Evolutionary conservation across 2,797 vertebrate species (phyloP).

Genomic region (Enteromius treurensis): DNA sequence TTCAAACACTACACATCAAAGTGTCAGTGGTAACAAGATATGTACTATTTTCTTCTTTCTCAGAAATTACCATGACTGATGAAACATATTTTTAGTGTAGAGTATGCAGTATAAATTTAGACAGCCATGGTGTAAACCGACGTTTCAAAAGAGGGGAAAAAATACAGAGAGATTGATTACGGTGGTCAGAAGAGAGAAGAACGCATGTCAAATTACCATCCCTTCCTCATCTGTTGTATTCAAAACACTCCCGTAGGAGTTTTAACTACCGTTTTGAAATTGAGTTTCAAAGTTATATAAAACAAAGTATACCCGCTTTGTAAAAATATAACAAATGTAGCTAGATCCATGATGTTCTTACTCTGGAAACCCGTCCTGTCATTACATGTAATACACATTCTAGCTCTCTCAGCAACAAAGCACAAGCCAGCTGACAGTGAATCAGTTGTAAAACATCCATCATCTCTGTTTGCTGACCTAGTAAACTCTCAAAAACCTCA

Average conservation of each 20-base stretch:
- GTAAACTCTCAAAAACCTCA: not conserved
- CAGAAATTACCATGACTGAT: not conserved
- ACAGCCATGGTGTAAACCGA: not conserved
- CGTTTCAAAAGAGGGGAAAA: not conserved
- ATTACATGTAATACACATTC: not conserved
- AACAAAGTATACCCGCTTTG: not conserved
- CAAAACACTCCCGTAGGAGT: not conserved
- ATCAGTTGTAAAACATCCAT: slow-evolving; percentile 10
- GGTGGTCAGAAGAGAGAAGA: not conserved
- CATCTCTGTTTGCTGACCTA: not conserved
- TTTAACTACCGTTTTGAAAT: not conserved
- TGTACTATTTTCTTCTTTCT: not conserved
- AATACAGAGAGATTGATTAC: not conserved
- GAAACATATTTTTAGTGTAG: not conserved
- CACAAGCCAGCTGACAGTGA: not conserved
- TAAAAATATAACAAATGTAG: too few relatives aligned
- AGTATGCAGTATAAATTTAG: not conserved
- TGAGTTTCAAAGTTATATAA: not conserved
- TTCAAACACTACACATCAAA: too few relatives aligned
- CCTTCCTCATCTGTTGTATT: not conserved
- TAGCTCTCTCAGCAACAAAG: not conserved
- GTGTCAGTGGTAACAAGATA: too few relatives aligned
- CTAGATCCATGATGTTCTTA: not conserved
- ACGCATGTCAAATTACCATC: not conserved
- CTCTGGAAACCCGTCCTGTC: not conserved